A percentile compares a stretch with the other conserved stretches of the same genome.
phyloP scores from a whole-genome alignment of 2,113 vertebrate genomes.

The Phrynosoma blainvillii region DNA sequence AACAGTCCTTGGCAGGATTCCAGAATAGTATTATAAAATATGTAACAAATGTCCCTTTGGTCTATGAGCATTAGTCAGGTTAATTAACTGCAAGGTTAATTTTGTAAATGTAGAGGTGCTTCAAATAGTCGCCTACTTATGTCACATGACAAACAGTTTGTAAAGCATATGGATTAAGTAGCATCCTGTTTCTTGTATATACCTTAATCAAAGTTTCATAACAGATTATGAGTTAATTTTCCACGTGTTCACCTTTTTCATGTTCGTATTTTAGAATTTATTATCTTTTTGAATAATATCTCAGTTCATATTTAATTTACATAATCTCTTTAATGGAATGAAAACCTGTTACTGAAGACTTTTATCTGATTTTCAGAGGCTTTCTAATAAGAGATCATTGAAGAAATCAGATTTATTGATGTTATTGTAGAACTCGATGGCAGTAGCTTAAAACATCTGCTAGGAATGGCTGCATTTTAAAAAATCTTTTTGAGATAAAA shows the following conservation, averaged over 20 bases:
- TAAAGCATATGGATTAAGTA: neutral
- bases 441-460: neutral
- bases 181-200: neutral
- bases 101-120: neutral
- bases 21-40: neutral
- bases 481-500: neutral
- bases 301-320: constrained; percentile 30
- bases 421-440: neutral
- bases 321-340: constrained; percentile 20
- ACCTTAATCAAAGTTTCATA: constrained; percentile 10
- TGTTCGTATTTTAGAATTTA: neutral
- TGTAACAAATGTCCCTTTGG: neutral
- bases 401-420: neutral
- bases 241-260: neutral
- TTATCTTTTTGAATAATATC: constrained; percentile 40
- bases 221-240: neutral
- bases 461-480: neutral
- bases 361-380: neutral
- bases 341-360: constrained; percentile 29
- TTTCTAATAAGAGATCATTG: neutral
- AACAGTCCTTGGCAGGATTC: neutral
- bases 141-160: neutral
- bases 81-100: neutral
- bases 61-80: neutral
- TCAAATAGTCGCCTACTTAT: neutral